Base-by-base conservation (phyloP, 2,797 vertebrate species). In the Tokudaia tokunoshimensis region DNA sequence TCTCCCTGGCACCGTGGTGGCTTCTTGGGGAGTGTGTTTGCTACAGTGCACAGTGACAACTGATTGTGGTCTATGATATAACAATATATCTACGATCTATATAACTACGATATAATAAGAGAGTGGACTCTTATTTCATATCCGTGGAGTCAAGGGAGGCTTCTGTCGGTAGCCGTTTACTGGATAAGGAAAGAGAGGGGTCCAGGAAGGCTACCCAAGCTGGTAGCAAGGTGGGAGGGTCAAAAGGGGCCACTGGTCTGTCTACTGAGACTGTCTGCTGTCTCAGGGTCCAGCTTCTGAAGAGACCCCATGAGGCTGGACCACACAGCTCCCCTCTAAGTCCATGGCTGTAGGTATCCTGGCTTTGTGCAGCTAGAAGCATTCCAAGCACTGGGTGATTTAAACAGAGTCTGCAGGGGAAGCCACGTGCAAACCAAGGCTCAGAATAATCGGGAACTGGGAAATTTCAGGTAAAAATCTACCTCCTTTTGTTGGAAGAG, bases 201-300 rank as follows among this genome's bases (percentile, higher is more conserved):
- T 10, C 5, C 5, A n/a, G 5, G 26, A 3, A 55, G 37, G 63
- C 13, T 15, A 19, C 50, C 85, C 0, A 0, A 14, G 2, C 11
- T 6, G 7, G 1, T 31, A 3, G 29, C 29, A 1, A 4, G 63
- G 37, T 5, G 59, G 31, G 1, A 1, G 76, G 6, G 2, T 34
- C 34, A 3, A 14, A 1, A 1, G 31, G 85, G 70, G 22, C 41
- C 55, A 12, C 17, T 63, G 22, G 26, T 44, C 14, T 37, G 26
- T 57, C 61, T 72, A 0, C 15, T 0, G 4, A 12, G 0, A 11
- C 1, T 1, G 12, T 72, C 63, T 24, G 47, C 29, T 59, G 50
- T 65, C 44, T n/a, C 78, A 11, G 0, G 59, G 19, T 74, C 17
- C n/a, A 12, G 15, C 44, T 22, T 76, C 89, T 44, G 63, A n/a